A percentile compares a stretch with the other conserved stretches of the same genome.
Conservation (phyloP, 2,888 invertebrate species). For the Eustalomyia histrio region DNA sequence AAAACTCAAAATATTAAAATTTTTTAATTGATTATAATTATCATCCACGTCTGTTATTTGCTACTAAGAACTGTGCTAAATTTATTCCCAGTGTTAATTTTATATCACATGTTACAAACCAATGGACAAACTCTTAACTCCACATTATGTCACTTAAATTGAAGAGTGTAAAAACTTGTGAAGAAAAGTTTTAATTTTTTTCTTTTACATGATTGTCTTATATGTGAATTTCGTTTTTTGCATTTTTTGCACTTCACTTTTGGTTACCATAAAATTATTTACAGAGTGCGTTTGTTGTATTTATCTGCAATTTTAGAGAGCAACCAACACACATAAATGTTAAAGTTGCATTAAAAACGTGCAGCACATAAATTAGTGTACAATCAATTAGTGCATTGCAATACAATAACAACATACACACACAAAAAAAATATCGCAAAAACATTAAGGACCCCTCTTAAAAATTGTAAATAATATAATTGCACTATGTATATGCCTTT, state of each 20-base stretch:
- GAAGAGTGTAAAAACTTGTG: neutral
- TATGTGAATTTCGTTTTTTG: no score
- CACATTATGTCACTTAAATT: neutral
- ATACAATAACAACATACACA: slow-evolving; percentile 8
- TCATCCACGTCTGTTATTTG: no score
- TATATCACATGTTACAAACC: neutral
- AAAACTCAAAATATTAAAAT: no score
- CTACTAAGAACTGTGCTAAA: no score
- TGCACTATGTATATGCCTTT: slow-evolving; percentile 37
- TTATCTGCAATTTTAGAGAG: slow-evolving; percentile 40
- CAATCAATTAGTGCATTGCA: slow-evolving; percentile 68
- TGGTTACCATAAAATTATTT: neutral
- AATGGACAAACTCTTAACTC: neutral
- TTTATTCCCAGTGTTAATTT: no score
- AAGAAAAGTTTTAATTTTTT: neutral
- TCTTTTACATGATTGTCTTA: neutral
- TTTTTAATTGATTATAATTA: no score
- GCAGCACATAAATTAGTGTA: slow-evolving; percentile 68
- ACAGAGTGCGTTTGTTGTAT: slow-evolving; percentile 22
- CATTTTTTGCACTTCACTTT: no score
- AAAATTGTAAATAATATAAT: slow-evolving; percentile 15
- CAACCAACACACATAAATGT: neutral
- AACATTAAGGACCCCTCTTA: slow-evolving; percentile 18
- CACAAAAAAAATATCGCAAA: neutral
- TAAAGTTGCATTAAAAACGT: slow-evolving; percentile 58